A percentile compares a stretch with the other conserved stretches of the same genome.
Evolutionary conservation across 2,797 vertebrate species (phyloP).

Genomic region (Salmo trutta): DNA sequence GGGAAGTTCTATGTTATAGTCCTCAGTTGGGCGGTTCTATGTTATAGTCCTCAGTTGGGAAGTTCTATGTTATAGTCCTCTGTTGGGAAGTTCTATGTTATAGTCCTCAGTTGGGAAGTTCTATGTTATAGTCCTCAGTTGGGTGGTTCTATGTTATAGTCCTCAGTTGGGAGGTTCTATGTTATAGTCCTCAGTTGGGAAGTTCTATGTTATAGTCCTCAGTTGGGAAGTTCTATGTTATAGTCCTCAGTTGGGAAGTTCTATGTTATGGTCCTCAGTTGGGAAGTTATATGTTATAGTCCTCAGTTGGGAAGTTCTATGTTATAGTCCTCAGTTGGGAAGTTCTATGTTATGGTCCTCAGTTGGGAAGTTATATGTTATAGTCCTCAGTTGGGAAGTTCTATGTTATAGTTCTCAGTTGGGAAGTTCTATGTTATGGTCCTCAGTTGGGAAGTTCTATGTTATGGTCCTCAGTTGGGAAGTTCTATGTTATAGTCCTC

Average conservation of each 20-base stretch:
- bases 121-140: too few relatives aligned
- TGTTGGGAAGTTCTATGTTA: too few relatives aligned
- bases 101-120: too few relatives aligned
- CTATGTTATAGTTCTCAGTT: not conserved
- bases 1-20: too few relatives aligned
- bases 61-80: too few relatives aligned
- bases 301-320: not conserved
- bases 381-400: not conserved
- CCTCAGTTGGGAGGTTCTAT: too few relatives aligned
- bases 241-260: not conserved
- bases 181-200: not conserved
- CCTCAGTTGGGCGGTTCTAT: too few relatives aligned
- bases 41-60: too few relatives aligned
- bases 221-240: not conserved
- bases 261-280: not conserved
- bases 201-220: not conserved
- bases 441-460: not conserved
- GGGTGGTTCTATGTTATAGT: too few relatives aligned
- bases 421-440: not conserved
- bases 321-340: not conserved
- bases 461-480: too few relatives aligned
- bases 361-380: not conserved
- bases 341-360: not conserved
- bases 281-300: not conserved
- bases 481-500: not conserved